phyloP scores from a whole-genome alignment of 2,113 vertebrate genomes.

The Rousettus leschenaultii region DNA sequence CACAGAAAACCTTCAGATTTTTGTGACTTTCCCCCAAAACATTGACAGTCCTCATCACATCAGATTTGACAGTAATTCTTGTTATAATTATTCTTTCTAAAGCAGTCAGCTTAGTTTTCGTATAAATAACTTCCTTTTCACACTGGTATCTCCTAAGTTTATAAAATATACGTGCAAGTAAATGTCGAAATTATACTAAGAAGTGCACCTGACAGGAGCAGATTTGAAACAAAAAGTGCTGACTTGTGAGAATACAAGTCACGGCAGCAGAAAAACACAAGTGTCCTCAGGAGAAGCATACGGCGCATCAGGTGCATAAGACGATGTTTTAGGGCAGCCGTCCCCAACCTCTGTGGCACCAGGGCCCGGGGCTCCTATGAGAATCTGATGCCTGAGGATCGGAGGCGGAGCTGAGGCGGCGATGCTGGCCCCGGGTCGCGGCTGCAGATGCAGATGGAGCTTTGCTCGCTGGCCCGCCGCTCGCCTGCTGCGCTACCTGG shows the following conservation, averaged over 20 bases:
- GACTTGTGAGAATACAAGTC: background rate
- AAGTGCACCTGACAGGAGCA: background rate
- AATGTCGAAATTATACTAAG: background rate
- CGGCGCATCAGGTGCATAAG: too few relatives aligned
- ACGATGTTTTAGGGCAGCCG: too few relatives aligned
- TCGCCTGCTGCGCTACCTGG: too few relatives aligned
- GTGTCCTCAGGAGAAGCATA: background rate
- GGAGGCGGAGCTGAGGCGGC: too few relatives aligned
- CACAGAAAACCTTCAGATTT: background rate
- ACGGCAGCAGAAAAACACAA: background rate
- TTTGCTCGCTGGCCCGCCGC: too few relatives aligned
- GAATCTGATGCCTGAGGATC: too few relatives aligned
- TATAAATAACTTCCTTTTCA: background rate
- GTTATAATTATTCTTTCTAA: background rate
- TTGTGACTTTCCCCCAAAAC: background rate
- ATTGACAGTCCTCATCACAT: background rate
- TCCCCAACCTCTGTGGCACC: too few relatives aligned
- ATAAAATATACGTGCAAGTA: background rate
- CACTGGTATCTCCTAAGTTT: background rate
- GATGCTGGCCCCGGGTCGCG: too few relatives aligned
- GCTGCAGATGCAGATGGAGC: too few relatives aligned
- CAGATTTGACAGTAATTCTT: background rate
- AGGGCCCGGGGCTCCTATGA: too few relatives aligned
- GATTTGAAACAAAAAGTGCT: background rate
- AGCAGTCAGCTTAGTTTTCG: constrained; percentile 10